Percentiles rank a stretch among this genome's conserved stretches.
Conservation (phyloP, 1,140 invertebrate species). For the Lucilia sericata region DNA sequence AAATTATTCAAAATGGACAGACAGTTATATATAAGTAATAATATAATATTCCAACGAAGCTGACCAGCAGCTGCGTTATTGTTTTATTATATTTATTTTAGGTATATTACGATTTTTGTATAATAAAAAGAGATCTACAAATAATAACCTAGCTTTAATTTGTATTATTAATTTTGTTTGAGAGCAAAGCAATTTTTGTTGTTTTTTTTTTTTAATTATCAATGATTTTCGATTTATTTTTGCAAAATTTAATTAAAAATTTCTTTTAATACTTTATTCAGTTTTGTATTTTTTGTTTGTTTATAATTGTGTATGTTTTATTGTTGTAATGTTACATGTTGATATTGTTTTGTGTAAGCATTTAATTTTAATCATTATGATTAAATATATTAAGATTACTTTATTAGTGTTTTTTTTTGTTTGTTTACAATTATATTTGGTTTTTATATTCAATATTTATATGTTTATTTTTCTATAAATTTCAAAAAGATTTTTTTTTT, state of each 20-base stretch:
- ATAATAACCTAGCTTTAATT: not conserved
- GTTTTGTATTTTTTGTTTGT: not conserved
- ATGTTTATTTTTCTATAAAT: not conserved
- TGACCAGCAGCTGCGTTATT: slow-evolving; percentile 21
- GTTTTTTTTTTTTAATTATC: not conserved
- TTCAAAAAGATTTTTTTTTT: not conserved
- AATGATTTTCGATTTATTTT: not conserved
- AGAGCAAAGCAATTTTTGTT: slow-evolving; percentile 17
- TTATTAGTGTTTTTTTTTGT: not conserved
- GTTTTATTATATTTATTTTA: not conserved
- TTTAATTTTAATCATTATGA: not conserved
- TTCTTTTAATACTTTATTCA: slow-evolving; percentile 6
- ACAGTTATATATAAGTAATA: not conserved
- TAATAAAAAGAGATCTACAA: slow-evolving; percentile 23
- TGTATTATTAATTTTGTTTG: not conserved
- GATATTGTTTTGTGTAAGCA: not conserved
- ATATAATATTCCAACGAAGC: slow-evolving; percentile 7
- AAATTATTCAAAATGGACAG: not conserved
- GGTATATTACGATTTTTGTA: too few species aligned
- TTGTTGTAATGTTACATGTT: not conserved
- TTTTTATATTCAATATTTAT: not conserved
- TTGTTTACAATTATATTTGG: slow-evolving; percentile 10
- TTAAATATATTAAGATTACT: not conserved
- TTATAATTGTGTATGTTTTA: not conserved
- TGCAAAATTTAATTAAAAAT: not conserved